Conservation (phyloP, 2,113 vertebrate genomes). For the Rhinichthys klamathensis region DNA sequence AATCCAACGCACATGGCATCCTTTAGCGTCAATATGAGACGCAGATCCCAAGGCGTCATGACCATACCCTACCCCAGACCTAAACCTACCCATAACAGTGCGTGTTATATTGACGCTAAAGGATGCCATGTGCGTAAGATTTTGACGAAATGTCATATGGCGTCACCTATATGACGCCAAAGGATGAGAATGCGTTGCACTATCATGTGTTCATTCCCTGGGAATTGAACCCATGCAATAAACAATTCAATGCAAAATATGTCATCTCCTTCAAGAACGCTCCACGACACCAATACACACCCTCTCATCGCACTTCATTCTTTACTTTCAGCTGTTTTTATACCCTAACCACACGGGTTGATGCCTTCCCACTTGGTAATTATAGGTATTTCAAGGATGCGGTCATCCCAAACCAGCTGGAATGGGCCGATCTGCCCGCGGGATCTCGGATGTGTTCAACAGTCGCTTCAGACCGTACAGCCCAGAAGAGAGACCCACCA, state of each 20-base stretch:
- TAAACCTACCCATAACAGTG: no score
- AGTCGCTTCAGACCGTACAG: constrained; percentile 85
- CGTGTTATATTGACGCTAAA: no score
- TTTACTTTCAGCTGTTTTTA: not conserved
- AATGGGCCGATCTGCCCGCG: constrained; percentile 84
- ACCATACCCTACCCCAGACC: no score
- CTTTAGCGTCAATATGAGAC: no score
- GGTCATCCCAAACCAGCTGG: constrained; percentile 89
- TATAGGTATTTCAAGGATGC: constrained; percentile 93
- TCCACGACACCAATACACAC: not conserved
- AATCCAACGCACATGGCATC: no score
- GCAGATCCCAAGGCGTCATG: no score
- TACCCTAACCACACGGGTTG: not conserved
- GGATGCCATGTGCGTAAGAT: no score
- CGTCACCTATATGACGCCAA: no score
- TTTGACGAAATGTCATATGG: no score
- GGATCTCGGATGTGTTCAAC: constrained; percentile 87
- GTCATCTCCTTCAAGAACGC: not conserved
- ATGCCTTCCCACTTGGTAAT: constrained; percentile 42
- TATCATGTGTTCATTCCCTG: not conserved
- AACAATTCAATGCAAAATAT: not conserved
- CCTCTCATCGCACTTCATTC: not conserved
- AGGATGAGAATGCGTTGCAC: no score
- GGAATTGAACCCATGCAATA: not conserved
- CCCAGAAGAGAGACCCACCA: constrained; percentile 88